Conservation (phyloP, 2,797 vertebrate genomes). For the Buphagus erythrorhynchus region DNA sequence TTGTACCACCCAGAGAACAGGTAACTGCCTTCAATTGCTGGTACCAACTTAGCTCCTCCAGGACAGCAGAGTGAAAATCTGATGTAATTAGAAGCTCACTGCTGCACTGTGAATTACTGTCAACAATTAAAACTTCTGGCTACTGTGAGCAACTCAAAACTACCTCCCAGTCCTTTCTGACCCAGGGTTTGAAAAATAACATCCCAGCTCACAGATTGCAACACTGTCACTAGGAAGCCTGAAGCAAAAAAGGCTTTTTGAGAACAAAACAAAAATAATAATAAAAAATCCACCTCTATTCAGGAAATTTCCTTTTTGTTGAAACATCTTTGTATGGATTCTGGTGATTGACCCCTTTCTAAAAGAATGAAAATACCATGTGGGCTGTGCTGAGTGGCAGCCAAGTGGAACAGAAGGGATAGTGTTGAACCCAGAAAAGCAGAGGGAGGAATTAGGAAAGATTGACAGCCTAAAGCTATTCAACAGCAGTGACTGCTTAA, state of each 20-base stretch:
- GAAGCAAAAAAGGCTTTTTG: not conserved
- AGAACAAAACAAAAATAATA: not conserved
- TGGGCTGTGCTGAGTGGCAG: conserved; percentile 41
- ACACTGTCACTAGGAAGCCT: not conserved
- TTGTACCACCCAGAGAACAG: not conserved
- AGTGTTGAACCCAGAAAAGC: conserved; percentile 27
- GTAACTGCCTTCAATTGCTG: not conserved
- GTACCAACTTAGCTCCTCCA: not conserved
- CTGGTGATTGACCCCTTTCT: conserved; percentile 41
- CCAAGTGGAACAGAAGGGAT: conserved; percentile 62
- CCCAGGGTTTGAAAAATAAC: not conserved
- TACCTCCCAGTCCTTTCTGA: not conserved
- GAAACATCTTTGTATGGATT: conserved; percentile 43
- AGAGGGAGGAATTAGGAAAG: conserved; percentile 23
- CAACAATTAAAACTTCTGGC: conserved; percentile 9
- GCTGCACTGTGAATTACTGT: not conserved
- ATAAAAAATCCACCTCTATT: not conserved
- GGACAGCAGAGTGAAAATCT: not conserved
- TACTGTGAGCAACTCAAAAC: not conserved
- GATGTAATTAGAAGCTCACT: not conserved
- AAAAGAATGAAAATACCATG: conserved; percentile 54
- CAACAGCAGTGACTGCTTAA: conserved; percentile 21
- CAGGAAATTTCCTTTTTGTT: conserved; percentile 25
- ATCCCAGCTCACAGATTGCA: not conserved
- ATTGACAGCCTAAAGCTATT: conserved; percentile 18